phyloP scores from a whole-genome alignment of 2,797 vertebrate species.

The Acestrorhynchus altus region DNA sequence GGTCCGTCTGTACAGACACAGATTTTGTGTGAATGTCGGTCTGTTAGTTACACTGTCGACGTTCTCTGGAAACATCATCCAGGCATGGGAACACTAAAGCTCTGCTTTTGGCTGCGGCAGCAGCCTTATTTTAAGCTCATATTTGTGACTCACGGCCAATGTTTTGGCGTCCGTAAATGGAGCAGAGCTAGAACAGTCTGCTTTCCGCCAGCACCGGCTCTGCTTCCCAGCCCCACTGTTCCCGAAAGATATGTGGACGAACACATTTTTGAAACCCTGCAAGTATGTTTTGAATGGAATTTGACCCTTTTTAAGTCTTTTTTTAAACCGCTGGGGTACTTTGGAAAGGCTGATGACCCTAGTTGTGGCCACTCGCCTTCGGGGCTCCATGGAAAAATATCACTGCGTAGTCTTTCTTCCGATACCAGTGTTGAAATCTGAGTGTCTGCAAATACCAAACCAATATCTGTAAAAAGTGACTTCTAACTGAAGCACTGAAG shows the following conservation, averaged over 20 bases:
- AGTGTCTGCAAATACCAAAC: no score
- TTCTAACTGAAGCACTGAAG: no score
- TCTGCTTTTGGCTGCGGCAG: not conserved
- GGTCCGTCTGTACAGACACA: no score
- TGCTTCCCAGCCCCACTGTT: not conserved
- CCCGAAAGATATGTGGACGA: no score
- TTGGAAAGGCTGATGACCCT: no score
- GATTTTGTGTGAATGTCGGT: not conserved
- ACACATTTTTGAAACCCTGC: not conserved
- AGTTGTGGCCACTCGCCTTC: no score
- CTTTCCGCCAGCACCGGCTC: not conserved
- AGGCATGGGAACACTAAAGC: not conserved
- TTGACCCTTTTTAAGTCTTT: no score
- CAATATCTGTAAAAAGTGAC: no score
- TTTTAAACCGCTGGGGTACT: no score
- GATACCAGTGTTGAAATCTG: no score
- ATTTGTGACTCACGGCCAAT: not conserved
- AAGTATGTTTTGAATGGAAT: not conserved
- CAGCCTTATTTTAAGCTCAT: slow-evolving; percentile 3
- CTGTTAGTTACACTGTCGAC: not conserved
- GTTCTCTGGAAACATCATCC: not conserved
- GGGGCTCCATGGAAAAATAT: no score
- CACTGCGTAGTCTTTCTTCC: no score
- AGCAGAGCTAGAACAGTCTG: not conserved
- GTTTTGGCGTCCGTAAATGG: not conserved